A percentile compares a stretch with the other conserved stretches of the same genome.
phyloP scores from a whole-genome alignment of 2,113 vertebrate species.

The Rutilus rutilus region DNA sequence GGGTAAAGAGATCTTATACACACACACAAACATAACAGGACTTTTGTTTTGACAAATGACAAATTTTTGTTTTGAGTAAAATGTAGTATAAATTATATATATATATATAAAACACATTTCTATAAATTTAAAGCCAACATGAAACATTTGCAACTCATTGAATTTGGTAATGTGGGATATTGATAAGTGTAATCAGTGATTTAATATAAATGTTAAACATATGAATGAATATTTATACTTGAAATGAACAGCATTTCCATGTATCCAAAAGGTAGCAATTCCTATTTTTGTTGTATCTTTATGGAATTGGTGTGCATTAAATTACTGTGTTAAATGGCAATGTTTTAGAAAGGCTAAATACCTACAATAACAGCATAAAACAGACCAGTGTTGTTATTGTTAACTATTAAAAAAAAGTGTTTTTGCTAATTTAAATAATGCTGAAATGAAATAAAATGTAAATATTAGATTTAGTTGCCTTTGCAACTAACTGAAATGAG shows the following conservation, averaged over 20 bases:
- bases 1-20: slow-evolving; percentile 42
- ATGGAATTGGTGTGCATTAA: neutral
- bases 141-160: neutral
- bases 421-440: neutral
- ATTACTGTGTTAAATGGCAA: neutral
- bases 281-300: neutral
- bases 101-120: neutral
- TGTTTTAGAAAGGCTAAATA: neutral
- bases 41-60: neutral
- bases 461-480: too few species aligned
- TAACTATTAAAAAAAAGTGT: too few species aligned
- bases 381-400: too few species aligned
- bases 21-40: slow-evolving; percentile 38
- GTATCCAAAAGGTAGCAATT: neutral
- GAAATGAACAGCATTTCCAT: neutral
- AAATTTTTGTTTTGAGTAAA: too few species aligned
- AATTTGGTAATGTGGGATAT: neutral
- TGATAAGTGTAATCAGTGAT: neutral
- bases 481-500: too few species aligned
- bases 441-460: neutral
- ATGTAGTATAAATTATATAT: too few species aligned
- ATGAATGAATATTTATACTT: neutral
- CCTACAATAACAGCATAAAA: neutral
- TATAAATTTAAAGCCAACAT: slow-evolving; percentile 17
- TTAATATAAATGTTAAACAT: neutral